phyloP scores from a whole-genome alignment of 2,113 vertebrate genomes.

The Theristicus caerulescens region DNA sequence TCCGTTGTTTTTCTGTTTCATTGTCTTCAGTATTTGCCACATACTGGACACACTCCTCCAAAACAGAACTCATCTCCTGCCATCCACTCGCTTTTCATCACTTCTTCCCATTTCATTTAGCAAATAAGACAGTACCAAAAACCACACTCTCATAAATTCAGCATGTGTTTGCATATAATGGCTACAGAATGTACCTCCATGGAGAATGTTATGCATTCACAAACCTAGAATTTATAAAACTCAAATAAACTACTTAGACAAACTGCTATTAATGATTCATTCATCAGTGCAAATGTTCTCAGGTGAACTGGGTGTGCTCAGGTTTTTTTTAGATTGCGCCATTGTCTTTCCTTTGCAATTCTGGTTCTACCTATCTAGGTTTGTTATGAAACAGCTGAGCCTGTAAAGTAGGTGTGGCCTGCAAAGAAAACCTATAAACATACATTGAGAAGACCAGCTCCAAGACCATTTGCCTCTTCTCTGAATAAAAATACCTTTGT shows the following conservation, averaged over 20 bases:
- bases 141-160: background rate
- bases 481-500: background rate
- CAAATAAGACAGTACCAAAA: background rate
- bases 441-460: background rate
- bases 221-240: background rate
- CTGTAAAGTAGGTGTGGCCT: slow-evolving; percentile 8
- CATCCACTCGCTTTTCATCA: background rate
- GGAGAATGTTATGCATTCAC: background rate
- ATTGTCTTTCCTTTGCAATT: slow-evolving; percentile 35
- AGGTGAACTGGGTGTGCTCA: slow-evolving; percentile 49
- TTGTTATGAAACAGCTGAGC: background rate
- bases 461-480: background rate
- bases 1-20: background rate
- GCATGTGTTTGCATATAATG: background rate
- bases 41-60: background rate
- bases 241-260: slow-evolving; percentile 10
- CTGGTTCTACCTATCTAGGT: slow-evolving; percentile 8
- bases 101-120: background rate
- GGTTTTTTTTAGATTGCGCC: slow-evolving; percentile 17
- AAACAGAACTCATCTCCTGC: background rate
- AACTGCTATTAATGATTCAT: slow-evolving; percentile 8
- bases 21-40: background rate
- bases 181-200: background rate
- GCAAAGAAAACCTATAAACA: background rate
- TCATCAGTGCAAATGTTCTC: background rate